A percentile compares a stretch with the other conserved stretches of the same genome.
These are phyloP conservation scores for Trisateles emortualis DNA, from an alignment of 2,888 invertebrate species.

Conservation along the genomic window DNA sequence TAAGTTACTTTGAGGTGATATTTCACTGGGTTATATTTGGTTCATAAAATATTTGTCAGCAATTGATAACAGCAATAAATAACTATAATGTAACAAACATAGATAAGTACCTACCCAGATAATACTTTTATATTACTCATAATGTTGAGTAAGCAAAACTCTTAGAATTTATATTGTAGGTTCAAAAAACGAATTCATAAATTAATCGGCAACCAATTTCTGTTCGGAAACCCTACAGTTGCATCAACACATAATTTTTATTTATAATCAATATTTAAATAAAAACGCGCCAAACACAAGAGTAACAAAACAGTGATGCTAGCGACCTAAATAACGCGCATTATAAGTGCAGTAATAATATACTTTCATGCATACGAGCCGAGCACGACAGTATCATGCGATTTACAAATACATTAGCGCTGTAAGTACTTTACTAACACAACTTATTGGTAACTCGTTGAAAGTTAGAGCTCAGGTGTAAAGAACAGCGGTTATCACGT, in stretches of 20 bases:
- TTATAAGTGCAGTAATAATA: slow-evolving; percentile 74
- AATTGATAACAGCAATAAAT: no score
- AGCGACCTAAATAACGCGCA: slow-evolving; percentile 78
- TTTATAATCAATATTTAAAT: no score
- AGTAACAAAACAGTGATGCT: slow-evolving; percentile 69
- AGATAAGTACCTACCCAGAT: no score
- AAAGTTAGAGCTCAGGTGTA: slow-evolving; percentile 22
- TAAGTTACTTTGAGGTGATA: no score
- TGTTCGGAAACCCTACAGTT: no score
- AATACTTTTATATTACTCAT: no score
- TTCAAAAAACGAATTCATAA: no score
- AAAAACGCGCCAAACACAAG: slow-evolving; percentile 49
- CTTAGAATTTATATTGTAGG: background rate
- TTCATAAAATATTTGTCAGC: no score
- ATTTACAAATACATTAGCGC: slow-evolving; percentile 28
- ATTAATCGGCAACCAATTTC: no score
- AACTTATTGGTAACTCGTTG: slow-evolving; percentile 6
- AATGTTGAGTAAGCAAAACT: background rate
- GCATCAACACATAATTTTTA: no score
- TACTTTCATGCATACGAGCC: slow-evolving; percentile 71
- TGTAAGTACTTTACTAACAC: slow-evolving; percentile 13
- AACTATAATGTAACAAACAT: no score
- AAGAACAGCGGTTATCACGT: slow-evolving; percentile 42
- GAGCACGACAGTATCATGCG: slow-evolving; percentile 47
- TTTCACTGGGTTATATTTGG: no score